A percentile compares a stretch with the other conserved stretches of the same genome.
These are phyloP conservation scores for Microtus montanus DNA, from an alignment of 2,113 vertebrate genomes.

Conservation along the genomic window DNA sequence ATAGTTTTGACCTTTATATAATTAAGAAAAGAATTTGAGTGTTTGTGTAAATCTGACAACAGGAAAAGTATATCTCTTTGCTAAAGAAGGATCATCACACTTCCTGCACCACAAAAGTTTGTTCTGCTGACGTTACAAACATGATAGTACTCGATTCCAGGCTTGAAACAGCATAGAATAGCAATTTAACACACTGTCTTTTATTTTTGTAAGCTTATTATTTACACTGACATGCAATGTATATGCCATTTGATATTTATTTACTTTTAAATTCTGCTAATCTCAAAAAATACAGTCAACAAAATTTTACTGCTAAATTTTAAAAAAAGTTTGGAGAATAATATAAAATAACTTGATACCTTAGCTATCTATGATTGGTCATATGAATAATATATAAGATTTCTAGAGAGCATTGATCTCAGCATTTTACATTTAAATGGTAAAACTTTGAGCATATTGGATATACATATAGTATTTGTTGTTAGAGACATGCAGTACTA, in stretches of 20 bases:
- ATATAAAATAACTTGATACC: slow-evolving; percentile 10
- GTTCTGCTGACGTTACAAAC: not conserved
- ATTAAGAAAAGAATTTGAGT: not conserved
- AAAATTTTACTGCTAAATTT: not conserved
- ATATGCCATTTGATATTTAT: slow-evolving; percentile 27
- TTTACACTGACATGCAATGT: not conserved
- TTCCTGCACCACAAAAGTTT: not conserved
- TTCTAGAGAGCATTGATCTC: not conserved
- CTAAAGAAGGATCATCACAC: not conserved
- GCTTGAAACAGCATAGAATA: not conserved
- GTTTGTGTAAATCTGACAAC: not conserved
- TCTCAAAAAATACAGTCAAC: not conserved
- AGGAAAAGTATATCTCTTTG: not conserved
- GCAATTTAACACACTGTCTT: not conserved
- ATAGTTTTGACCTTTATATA: not conserved
- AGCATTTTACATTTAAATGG: slow-evolving; percentile 23
- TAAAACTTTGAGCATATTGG: not conserved
- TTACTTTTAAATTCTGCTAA: slow-evolving; percentile 43
- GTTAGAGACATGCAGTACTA: not conserved
- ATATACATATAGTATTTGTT: not conserved
- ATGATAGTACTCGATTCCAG: not conserved
- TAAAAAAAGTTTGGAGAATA: not conserved
- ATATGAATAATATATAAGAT: slow-evolving; percentile 31
- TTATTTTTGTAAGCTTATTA: slow-evolving; percentile 17
- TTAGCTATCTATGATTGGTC: not conserved